Base-by-base conservation (phyloP, 2,113 vertebrate species). In the Holacanthus passer region DNA sequence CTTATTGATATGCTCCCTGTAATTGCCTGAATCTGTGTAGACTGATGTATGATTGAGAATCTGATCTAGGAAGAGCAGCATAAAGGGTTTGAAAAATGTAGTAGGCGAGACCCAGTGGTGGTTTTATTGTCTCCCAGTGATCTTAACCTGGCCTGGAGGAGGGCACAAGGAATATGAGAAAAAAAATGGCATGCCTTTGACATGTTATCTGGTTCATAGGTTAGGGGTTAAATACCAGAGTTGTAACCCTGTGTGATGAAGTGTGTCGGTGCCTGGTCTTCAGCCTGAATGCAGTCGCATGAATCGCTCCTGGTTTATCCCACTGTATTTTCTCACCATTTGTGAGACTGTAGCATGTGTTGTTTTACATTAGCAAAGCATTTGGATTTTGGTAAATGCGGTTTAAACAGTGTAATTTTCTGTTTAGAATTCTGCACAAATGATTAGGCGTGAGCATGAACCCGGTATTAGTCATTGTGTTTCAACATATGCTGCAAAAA, bases 151-250 rank as follows among this genome's bases (percentile, higher is more conserved):
- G 58, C 31, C 8, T 9, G 16, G 16, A 50, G 5, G 62, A 52
- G 3, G 52, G 20, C 14, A 3, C 11, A 14, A 43, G 32, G 35
- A 32, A 68, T 48, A 66, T 53, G 17, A 53, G n/a, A 52, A 47
- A 52, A 52, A 53, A 50, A 58, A 9, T 2, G 3, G 22, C 43
- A 31, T 17, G 5, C 9, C 10, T 19, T 16, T 9, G 13, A 16
- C 47, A 50, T 50, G 12, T 64, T 69, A 43, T 73, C 47, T 73
- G 53, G 32, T 43, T 60, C 7, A 32, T 35, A 31, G 73, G 65
- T 75, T 55, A 64, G 48, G 29, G 53, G 31, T 72, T 75, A 79
- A 66, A 68, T 55, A 45, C 13, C 69, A 58, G 22, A 39, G 31
- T 47, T 45, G 59, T 35, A 58, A 35, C 27, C 35, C 11, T 3